Evolutionary conservation across 2,113 vertebrate species (phyloP).

Genomic region (Hippoglossus stenolepis): DNA sequence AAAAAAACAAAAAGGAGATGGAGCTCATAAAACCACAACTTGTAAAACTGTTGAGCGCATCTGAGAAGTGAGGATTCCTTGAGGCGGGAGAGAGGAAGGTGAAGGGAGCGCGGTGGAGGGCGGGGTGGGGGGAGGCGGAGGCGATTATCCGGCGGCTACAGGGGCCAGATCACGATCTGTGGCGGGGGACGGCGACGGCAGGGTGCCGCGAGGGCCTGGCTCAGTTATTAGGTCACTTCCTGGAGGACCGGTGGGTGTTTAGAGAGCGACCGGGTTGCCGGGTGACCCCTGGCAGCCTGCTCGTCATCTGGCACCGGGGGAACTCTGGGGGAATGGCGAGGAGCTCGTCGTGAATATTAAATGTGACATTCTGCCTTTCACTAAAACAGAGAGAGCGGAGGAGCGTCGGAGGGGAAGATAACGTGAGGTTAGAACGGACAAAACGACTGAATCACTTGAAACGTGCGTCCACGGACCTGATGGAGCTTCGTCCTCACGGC

Average conservation of each 20-base stretch:
- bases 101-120: neutral
- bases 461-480: constrained; percentile 5
- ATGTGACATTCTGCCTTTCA: constrained; percentile 74
- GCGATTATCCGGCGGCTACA: neutral
- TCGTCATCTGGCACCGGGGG: constrained; percentile 70
- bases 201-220: constrained; percentile 32
- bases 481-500: constrained; percentile 14
- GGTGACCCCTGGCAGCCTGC: constrained; percentile 77
- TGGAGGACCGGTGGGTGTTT: constrained; percentile 61
- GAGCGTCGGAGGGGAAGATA: constrained; percentile 33
- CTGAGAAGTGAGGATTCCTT: constrained; percentile 57
- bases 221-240: constrained; percentile 75
- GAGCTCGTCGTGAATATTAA: constrained; percentile 75
- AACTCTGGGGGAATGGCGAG: constrained; percentile 72
- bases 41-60: constrained; percentile 71
- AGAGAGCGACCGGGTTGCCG: constrained; percentile 65
- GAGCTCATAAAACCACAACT: constrained; percentile 63
- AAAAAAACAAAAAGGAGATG: constrained; percentile 42
- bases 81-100: constrained; percentile 24
- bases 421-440: constrained; percentile 40
- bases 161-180: constrained; percentile 39
- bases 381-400: constrained; percentile 19
- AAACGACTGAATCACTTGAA: neutral
- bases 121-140: neutral
- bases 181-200: constrained; percentile 15